A percentile compares a stretch with the other conserved stretches of the same genome.
Evolutionary conservation across 2,797 vertebrate genomes (phyloP).

Genomic region (Centropyge bicolor): DNA sequence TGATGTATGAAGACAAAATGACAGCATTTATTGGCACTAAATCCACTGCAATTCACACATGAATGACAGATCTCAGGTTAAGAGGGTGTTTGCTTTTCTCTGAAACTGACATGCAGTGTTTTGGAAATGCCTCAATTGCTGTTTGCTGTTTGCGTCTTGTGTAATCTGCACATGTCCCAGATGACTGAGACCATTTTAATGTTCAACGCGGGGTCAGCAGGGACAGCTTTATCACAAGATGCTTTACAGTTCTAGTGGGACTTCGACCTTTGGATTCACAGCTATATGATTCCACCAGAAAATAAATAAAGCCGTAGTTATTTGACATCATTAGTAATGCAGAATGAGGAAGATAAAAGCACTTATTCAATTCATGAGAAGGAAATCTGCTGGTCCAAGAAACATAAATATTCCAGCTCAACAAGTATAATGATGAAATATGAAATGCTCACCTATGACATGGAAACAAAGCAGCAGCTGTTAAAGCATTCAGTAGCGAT

Average conservation of each 20-base stretch:
- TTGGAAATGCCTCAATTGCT: conserved; percentile 20
- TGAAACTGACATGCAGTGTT: not conserved
- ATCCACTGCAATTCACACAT: conserved; percentile 1
- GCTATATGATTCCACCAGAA: not conserved
- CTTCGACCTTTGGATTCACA: conserved; percentile 37
- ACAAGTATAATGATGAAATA: not conserved
- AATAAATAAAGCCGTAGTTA: not conserved
- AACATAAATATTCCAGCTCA: not conserved
- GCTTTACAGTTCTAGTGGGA: not conserved
- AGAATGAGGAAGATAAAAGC: not conserved
- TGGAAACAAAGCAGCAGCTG: conserved; percentile 23
- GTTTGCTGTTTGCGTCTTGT: conserved; percentile 27
- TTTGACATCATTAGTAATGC: not conserved
- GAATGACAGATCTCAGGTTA: not conserved
- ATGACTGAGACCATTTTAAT: not conserved
- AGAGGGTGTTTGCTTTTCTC: conserved; percentile 16
- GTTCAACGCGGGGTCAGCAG: conserved; percentile 11
- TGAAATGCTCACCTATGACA: not conserved
- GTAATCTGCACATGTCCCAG: conserved; percentile 26
- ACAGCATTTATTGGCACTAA: conserved; percentile 1
- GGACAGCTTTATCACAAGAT: conserved; percentile 26
- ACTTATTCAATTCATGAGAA: not conserved
- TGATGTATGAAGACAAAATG: not conserved
- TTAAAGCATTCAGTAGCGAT: not conserved
- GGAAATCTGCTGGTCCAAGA: not conserved